Evolutionary conservation across 2,797 vertebrate genomes (phyloP).

Genomic region (Benthosema pterotum): DNA sequence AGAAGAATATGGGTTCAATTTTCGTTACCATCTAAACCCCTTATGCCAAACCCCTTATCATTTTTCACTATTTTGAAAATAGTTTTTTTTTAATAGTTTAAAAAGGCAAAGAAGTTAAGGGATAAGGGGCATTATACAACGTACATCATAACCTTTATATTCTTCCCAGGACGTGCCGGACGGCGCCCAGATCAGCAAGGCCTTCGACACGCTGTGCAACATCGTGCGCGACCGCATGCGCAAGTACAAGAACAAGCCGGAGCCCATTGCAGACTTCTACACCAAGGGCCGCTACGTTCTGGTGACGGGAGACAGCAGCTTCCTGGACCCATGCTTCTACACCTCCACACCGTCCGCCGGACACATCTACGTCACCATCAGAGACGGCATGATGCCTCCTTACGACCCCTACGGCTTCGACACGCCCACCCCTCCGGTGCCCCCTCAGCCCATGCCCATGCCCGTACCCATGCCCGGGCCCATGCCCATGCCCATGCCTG

Average conservation of each 20-base stretch:
- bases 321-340: conserved; percentile 83
- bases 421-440: conserved; percentile 64
- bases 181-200: conserved; percentile 94
- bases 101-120: no score
- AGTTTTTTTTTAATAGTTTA: no score
- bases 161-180: conserved; percentile 87
- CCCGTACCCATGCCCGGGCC: conserved; percentile 41
- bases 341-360: conserved; percentile 77
- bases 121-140: no score
- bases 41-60: no score
- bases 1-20: no score
- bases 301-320: conserved; percentile 88
- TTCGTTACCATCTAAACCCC: no score
- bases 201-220: conserved; percentile 91
- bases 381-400: conserved; percentile 63
- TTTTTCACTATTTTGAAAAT: no score
- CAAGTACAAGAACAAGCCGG: conserved; percentile 75
- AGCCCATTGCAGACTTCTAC: conserved; percentile 83
- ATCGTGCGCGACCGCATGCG: conserved; percentile 87
- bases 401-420: conserved; percentile 41
- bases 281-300: conserved; percentile 89
- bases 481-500: neutral
- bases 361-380: conserved; percentile 84
- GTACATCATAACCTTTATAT: no score
- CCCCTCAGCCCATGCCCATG: conserved; percentile 41